Evolutionary conservation across 2,888 invertebrate genomes (phyloP), one percentile per base, ranked within the genome.

Genomic region (Dysmachus trigonus): DNA sequence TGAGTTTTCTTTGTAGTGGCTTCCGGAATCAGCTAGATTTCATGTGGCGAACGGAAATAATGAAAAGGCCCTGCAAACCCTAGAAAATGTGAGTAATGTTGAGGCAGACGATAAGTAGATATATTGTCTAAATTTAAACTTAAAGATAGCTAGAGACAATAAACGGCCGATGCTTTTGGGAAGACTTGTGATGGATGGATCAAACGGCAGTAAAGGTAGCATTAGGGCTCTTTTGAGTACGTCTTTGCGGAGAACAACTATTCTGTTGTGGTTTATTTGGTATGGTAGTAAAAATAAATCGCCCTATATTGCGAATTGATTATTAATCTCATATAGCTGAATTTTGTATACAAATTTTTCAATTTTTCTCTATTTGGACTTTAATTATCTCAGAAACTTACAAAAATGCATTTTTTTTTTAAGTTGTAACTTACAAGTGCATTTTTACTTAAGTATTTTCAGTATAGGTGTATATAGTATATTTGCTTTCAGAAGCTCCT

Each of bases 221-320:
- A 93, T 96, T 81, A 93, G 93, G 89, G 96, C 96, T 90, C 92
- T 97, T 7, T 92, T 97, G 10, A 95, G 96, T 87, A 96, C 96
- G 15, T 97, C 97, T 88, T 93, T 98, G 88, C 93, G 96, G 90
- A 94, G 94, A 88, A 98, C 98, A 2, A 98, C 98, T 13, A 90
- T 98, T 30, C 93, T 98, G 22, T 93, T 98, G 2, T 98, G 98
- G 98, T 95, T 98, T 89, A 98, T 98, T 89, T 98, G 98, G 98
- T 97, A 92, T 91, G 7, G 18, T 1, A 6, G 15, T 15, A 27
- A 27, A 62, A 22, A 22, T 38, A 38, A 41, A 15, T 0, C 3
- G 38, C 38, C 38, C 10, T 41, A 41, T 0, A 13, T 41, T 41
- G 3, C 3, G 13, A 41, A 41, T 13, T 41, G 13, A 41, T 13